Base-by-base conservation (phyloP, 2,113 vertebrate genomes). In the Pica pica region DNA sequence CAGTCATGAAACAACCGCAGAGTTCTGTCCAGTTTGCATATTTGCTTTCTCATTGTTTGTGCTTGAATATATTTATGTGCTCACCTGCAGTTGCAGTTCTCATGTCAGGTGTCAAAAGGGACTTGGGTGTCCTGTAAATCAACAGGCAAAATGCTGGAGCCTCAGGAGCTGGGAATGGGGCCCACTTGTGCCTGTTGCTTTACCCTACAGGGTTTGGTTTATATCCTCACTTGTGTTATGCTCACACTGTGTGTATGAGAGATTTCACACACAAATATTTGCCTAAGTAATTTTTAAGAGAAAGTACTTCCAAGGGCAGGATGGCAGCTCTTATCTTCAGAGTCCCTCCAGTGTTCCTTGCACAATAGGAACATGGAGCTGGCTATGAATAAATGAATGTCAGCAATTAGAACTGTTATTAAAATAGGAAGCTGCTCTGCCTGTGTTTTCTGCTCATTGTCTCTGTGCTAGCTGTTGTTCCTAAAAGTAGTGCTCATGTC, bases 341-440 rank as follows among this genome's bases (percentile, higher is more conserved):
- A 89, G 80, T n/a, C 19, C 23, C 42, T 63, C 6, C 63, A 39
- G 53, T 46, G 63, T 60, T 94, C 23, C 76, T 93, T 85, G 87
- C 74, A 79, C 61, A 65, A 13, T 0, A 50, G 57, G n/a, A 88
- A 44, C 6, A 0, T 26, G 68, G 50, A 80, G 52, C 71, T 86
- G 35, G n/a, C 39, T 73, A 28, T 86, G 73, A 85, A 68, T 87
- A 86, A 84, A 73, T 65, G 76, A 74, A 74, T 65, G 75, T 77
- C 81, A 93, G 52, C 71, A 87, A 71, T 91, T 89, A 83, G 65
- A 63, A 37, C 41, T 1, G 3, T 67, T 88, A 83, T 53, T 91
- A 63, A 84, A 93, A 80, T 42, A 85, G 63, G 75, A 93, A 83
- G 61, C 24, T 63, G 13, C 79, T 70, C 11, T 87, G 53, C 16